Evolutionary conservation across 2,888 invertebrate species (phyloP), one percentile per base, ranked within the genome.

Genomic region (Dendrolimus houi): DNA sequence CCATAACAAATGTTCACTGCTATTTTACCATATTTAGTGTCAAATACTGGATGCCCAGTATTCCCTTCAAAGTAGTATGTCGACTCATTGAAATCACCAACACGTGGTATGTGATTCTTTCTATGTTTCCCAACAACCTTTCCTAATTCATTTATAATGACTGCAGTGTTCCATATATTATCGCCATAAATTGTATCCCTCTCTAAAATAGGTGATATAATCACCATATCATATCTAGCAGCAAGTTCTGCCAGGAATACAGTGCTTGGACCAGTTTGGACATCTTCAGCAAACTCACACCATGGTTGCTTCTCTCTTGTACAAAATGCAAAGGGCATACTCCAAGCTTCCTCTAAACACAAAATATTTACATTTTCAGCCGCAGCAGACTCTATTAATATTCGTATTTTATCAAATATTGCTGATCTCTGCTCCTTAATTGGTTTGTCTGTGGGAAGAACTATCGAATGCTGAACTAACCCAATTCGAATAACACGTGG

Each of bases 241-340:
- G 98, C 97, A 41, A 97, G 81, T 91, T 95, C 92, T 74, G 94
- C 92, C 14, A 99, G 81, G 71, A 98, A 94, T 68, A 92, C 88
- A 0, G 96, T 97, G 2, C 98, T 96, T 0, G 97, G 96, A 0
- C 99, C 99, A 65, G 92, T 87, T 71, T 95, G 93, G 0, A 95
- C 97, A 59, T 95, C 93, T 86, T 99, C 99, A 0, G 99, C 98
- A 87, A 99, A 98, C 85, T 99, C 97, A 76, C 96, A 96, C 99
- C 99, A 99, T 0, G 99, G 99, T 61, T 94, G 93, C 75, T 98
- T 98, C 84, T 98, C 98, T 59, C 99, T 92, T 0, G 99, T 99
- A 79, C 99, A 99, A 87, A 99, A 99, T 0, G 96, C 98, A 90
- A 99, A 99, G 0, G 99, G 99, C 99, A 99, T 99, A 54, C 95